Evolutionary conservation across 30 jellyfish, hydroid and myxozoan genomes (phyloP).

Genomic region (Rhopilema esculentum): DNA sequence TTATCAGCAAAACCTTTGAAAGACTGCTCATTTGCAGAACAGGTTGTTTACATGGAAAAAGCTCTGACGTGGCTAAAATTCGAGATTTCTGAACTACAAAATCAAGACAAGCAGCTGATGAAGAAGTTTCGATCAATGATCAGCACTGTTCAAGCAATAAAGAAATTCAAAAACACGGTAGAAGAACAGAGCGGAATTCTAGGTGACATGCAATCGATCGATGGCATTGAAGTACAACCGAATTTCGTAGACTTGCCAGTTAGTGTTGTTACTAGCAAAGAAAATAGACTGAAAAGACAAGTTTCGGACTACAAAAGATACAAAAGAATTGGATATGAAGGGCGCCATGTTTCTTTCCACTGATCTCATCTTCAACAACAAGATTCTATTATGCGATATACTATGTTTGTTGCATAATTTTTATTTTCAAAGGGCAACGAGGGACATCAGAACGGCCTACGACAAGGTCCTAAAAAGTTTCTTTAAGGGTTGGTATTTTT

Average conservation of each 20-base stretch:
- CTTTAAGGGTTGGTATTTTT: too few relatives aligned
- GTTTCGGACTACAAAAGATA: constrained; percentile 41
- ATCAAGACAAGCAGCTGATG: constrained; percentile 45
- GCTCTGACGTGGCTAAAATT: constrained; percentile 19
- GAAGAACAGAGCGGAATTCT: constrained; percentile 43
- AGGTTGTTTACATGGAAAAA: constrained; percentile 56
- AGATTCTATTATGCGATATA: neutral
- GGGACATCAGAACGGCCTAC: too few relatives aligned
- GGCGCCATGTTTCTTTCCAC: constrained; percentile 46
- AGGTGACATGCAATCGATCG: constrained; percentile 15
- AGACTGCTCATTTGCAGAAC: constrained; percentile 46
- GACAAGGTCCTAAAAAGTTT: too few relatives aligned
- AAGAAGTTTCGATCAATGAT: constrained; percentile 42
- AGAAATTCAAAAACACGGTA: constrained; percentile 30
- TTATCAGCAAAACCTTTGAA: constrained; percentile 12
- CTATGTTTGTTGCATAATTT: too few relatives aligned
- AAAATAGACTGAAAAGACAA: constrained; percentile 10
- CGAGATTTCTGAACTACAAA: constrained; percentile 22
- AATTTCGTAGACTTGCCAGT: constrained; percentile 14
- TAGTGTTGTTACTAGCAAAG: constrained; percentile 16
- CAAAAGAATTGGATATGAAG: constrained; percentile 43
- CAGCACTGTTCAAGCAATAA: constrained; percentile 28
- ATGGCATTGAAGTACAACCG: constrained; percentile 21
- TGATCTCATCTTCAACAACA: neutral
- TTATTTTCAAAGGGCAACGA: too few relatives aligned